Evolutionary conservation across 2,888 invertebrate genomes (phyloP).

Genomic region (Crioceris asparagi): DNA sequence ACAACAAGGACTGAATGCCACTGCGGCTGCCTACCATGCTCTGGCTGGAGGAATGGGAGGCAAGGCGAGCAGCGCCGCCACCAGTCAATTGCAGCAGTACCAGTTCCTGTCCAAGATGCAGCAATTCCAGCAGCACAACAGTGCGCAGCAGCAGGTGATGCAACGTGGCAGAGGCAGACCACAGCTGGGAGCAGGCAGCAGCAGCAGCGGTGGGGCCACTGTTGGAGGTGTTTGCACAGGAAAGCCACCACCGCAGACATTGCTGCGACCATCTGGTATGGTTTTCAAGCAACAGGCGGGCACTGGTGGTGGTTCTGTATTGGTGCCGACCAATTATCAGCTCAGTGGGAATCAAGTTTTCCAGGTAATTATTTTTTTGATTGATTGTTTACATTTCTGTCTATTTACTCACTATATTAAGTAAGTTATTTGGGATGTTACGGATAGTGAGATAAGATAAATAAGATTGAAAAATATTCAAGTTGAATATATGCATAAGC

Average conservation of each 20-base stretch:
- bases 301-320: slow-evolving; percentile 44
- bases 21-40: slow-evolving; percentile 41
- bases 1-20: slow-evolving; percentile 31
- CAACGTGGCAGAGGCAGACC: slow-evolving; percentile 36
- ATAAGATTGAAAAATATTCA: too few species aligned
- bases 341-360: slow-evolving; percentile 51
- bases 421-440: too few species aligned
- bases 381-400: too few species aligned
- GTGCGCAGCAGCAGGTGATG: slow-evolving; percentile 14
- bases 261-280: slow-evolving; percentile 42
- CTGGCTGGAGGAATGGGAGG: slow-evolving; percentile 38
- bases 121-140: neutral
- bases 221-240: slow-evolving; percentile 21
- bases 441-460: too few species aligned
- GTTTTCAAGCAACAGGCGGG: slow-evolving; percentile 57
- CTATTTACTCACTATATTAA: too few species aligned
- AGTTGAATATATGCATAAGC: too few species aligned
- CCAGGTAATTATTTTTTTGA: too few species aligned
- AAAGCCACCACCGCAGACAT: slow-evolving; percentile 20
- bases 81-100: too few species aligned
- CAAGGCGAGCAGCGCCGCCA: too few species aligned
- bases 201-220: too few species aligned
- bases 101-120: slow-evolving; percentile 35
- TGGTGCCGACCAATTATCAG: slow-evolving; percentile 50
- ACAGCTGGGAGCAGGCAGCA: slow-evolving; percentile 23